A percentile compares a stretch with the other conserved stretches of the same genome.
These are phyloP conservation scores for Bubo bubo DNA, from an alignment of 2,113 vertebrate species.

Conservation along the genomic window DNA sequence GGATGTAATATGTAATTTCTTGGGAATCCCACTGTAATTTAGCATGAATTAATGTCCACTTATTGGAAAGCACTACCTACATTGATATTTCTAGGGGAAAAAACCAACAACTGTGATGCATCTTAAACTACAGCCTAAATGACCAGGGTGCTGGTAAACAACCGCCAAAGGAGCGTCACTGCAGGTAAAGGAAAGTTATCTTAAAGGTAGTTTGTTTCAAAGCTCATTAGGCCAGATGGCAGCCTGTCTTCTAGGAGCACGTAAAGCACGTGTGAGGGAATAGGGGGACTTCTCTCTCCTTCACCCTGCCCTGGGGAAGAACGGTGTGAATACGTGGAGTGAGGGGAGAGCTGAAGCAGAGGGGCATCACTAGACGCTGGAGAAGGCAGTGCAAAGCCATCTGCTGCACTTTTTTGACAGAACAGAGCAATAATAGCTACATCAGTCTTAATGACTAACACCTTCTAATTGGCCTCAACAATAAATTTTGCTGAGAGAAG, in stretches of 20 bases:
- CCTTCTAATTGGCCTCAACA: slow-evolving; percentile 3
- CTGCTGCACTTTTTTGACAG: not conserved
- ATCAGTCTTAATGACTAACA: not conserved
- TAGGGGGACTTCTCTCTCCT: not conserved
- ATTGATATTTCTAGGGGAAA: slow-evolving; percentile 31
- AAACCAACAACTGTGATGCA: not conserved
- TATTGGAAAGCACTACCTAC: slow-evolving; percentile 31
- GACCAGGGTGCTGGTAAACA: slow-evolving; percentile 13
- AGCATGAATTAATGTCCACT: slow-evolving; percentile 69
- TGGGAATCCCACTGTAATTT: slow-evolving; percentile 68
- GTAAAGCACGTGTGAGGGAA: not conserved
- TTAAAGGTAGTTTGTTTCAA: slow-evolving; percentile 32
- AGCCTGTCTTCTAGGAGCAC: slow-evolving; percentile 12
- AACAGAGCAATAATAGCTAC: not conserved
- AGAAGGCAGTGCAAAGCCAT: not conserved
- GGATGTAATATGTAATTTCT: slow-evolving; percentile 56
- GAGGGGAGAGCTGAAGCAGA: not conserved
- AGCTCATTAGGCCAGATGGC: slow-evolving; percentile 47
- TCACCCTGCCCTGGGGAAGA: not conserved
- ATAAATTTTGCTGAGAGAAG: not conserved
- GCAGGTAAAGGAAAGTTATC: slow-evolving; percentile 41
- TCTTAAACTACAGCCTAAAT: slow-evolving; percentile 37
- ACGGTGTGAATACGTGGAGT: fast-evolving
- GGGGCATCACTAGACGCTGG: not conserved
- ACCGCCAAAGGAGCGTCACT: not conserved